Evolutionary conservation across 2,888 invertebrate genomes (phyloP), one percentile per base, ranked within the genome.

Genomic region (Cosmorhoe ocellata): DNA sequence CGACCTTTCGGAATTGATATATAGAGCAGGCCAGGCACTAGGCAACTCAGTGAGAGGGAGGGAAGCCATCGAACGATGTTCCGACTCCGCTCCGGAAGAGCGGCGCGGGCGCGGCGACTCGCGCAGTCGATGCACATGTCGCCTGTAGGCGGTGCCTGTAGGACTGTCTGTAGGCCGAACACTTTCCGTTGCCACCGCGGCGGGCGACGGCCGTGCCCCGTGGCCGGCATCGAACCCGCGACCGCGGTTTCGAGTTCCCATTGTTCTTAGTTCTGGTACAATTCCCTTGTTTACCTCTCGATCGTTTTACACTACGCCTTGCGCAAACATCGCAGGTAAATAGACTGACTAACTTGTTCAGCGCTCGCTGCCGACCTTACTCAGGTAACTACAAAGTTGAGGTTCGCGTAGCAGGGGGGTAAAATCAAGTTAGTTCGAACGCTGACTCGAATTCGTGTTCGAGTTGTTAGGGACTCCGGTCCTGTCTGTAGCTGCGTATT

Each of bases 391-490:
- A 49, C 65, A 76, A 49, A 58, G 61, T 55, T 51, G 34, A 62
- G 3, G 54, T 64, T 68, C 22, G 31, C 12, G 26, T 12, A 24
- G 37, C 40, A 12, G 24, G 30, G 2, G 6, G 2, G 8, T 13
- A 32, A 28, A 36, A 31, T 43, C 47, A 64, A 69, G 43, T 66
- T 70, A 64, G 77, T 66, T 45, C 46, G 58, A 60, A 63, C 64
- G 66, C 68, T 77, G 72, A 75, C 75, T 79, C 64, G 67, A 75
- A 76, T 73, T 80, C 79, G 77, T 81, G 80, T 79, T 65, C 71
- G 66, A 74, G 75, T 74, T 69, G 76, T 77, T 76, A 78, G 73
- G 67, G 69, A 67, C 69, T 71, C 66, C 63, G 62, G 62, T 64
- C 62, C 56, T 59, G 63, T 67, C 57, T 65, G 64, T 66, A 57